Conservation (phyloP, 2,113 vertebrate genomes). For the Ahaetulla prasina region DNA sequence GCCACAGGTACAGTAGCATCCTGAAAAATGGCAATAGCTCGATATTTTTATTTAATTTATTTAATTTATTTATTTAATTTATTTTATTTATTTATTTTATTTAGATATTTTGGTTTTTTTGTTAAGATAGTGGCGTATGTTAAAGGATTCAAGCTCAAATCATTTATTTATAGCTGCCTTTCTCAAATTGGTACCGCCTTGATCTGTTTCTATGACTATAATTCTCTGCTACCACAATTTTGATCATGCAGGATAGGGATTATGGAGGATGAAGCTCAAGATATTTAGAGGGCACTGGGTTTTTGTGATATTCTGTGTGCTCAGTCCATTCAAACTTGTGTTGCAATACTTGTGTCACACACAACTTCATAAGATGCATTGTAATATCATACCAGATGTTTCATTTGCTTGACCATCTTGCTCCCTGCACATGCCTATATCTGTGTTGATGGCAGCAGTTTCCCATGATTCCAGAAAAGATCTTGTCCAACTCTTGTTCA, state of each 20-base stretch:
- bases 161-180: background rate
- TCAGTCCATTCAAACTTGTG: background rate
- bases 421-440: background rate
- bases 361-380: background rate
- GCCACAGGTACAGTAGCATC: background rate
- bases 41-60: too few species aligned
- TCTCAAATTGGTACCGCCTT: background rate
- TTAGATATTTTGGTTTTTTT: too few species aligned
- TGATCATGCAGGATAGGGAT: background rate
- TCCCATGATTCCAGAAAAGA: background rate
- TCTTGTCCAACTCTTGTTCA: background rate
- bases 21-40: background rate
- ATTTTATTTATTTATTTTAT: too few species aligned
- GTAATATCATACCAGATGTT: background rate
- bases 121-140: background rate
- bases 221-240: background rate
- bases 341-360: background rate
- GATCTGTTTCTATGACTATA: background rate
- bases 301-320: background rate
- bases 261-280: background rate
- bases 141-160: background rate
- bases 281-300: background rate
- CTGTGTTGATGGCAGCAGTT: background rate
- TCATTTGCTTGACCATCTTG: background rate
- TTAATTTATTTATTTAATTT: too few species aligned